Base-by-base conservation (phyloP, 2,888 invertebrate genomes). In the Anarsia innoxiella region DNA sequence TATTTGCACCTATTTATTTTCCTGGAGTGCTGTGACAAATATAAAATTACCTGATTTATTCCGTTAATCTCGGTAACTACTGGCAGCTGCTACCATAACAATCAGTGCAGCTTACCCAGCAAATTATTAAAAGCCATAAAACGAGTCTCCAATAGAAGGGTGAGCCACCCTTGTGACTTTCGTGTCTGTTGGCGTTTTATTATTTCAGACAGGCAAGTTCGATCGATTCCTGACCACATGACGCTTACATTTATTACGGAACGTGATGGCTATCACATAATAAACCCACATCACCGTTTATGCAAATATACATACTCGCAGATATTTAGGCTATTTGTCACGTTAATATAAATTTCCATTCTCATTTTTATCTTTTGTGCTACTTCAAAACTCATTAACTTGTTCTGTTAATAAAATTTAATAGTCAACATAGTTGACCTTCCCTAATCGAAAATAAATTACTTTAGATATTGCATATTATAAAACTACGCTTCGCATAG, bases 61-160 rank as follows among this genome's bases (percentile, higher is more conserved):
- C 66, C 53, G 57, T 66, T 76, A 76, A 79, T n/a, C 75, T 78
- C 65, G 53, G 59, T 64, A 55, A 66, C 63, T 57, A 55, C 52
- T 57, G 70, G 73, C 83, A 84, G 83, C 83, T 82, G 83, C 76
- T 56, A 53, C 50, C 55, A 51, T 53, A 66, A 75, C 82, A 83
- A 83, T 84, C 83, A 77, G 65, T 76, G 79, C 73, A 75, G 79
- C 79, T 80, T 78, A 76, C 70, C 59, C 53, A 74, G 69, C 70
- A 77, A 78, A 82, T 82, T 82, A 77, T 83, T 79, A 82, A 84
- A 83, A 79, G 78, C 79, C 74, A 75, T 84, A 82, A 84, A 82
- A 82, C 82, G 79, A 77, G 78, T 78, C 72, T 63, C 8, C n/a
- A 2, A 59, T 59, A 63, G 67, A 76, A 79, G 83, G 83, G 83